These are phyloP conservation scores for Eurytoma californica DNA, from an alignment of 2,888 invertebrate genomes.

Conservation along the genomic window DNA sequence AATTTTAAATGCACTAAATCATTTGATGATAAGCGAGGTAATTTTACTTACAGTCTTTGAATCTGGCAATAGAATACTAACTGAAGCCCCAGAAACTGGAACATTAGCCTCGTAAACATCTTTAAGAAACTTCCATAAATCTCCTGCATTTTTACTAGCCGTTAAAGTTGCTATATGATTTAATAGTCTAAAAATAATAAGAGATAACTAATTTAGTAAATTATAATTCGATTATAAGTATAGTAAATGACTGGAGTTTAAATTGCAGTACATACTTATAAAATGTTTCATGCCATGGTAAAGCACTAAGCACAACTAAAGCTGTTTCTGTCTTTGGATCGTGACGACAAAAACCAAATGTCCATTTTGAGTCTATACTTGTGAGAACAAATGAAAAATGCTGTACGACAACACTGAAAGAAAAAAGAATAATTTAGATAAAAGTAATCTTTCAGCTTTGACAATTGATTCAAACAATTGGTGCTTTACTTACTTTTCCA, in stretches of 20 bases:
- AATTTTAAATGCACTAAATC: not conserved
- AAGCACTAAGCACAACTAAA: constrained; percentile 88
- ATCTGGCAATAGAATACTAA: constrained; percentile 78
- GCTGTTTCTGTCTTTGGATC: constrained; percentile 93
- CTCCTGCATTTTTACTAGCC: constrained; percentile 78
- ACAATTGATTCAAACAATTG: too few relatives aligned
- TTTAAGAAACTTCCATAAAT: constrained; percentile 80
- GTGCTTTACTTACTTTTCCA: constrained; percentile 81
- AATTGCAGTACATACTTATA: constrained; percentile 82
- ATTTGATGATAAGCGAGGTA: not conserved
- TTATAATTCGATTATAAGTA: too few relatives aligned
- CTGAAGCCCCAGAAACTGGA: constrained; percentile 82
- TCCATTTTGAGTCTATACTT: constrained; percentile 95
- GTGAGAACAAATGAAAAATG: constrained; percentile 98
- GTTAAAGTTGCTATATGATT: constrained; percentile 88
- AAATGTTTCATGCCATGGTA: constrained; percentile 98
- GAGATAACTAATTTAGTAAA: not conserved
- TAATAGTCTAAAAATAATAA: constrained; percentile 79
- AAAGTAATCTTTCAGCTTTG: too few relatives aligned
- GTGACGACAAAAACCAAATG: constrained; percentile 97
- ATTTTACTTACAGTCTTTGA: constrained; percentile 76
- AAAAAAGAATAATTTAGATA: constrained; percentile 1
- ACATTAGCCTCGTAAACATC: constrained; percentile 82
- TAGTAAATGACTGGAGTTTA: too few relatives aligned
- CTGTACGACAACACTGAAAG: constrained; percentile 88